phyloP scores from a whole-genome alignment of 92 coral and sea anemone species.

The Galaxea fascicularis region DNA sequence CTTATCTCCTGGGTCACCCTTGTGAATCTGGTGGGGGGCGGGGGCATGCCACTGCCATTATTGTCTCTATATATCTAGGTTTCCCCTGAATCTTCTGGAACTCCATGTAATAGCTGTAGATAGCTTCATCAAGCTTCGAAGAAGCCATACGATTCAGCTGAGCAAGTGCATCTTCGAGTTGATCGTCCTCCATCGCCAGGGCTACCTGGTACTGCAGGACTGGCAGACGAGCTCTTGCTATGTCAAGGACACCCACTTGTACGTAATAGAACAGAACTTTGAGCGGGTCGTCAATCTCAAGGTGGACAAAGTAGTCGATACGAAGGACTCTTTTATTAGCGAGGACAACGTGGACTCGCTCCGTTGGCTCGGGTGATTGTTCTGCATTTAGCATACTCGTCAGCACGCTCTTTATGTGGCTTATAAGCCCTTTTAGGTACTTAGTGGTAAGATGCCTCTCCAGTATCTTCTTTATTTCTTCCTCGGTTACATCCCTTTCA shows the following conservation, averaged over 20 bases:
- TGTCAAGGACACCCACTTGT: slow-evolving; percentile 30
- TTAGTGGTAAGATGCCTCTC: neutral
- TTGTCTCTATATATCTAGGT: no score
- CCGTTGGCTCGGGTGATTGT: neutral
- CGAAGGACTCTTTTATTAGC: slow-evolving; percentile 17
- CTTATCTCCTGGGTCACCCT: no score
- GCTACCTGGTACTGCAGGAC: slow-evolving; percentile 22
- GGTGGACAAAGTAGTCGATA: slow-evolving; percentile 6
- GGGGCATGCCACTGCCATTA: no score
- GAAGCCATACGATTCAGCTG: neutral
- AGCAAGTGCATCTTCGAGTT: neutral
- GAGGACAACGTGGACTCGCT: neutral
- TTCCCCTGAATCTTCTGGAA: neutral
- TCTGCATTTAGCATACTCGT: neutral
- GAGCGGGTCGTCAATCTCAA: neutral
- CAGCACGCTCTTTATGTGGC: neutral
- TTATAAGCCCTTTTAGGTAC: neutral
- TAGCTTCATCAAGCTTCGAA: no score
- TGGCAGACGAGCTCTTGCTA: slow-evolving; percentile 7
- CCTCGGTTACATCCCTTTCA: neutral
- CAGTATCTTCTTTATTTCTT: neutral
- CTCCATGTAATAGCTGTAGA: no score
- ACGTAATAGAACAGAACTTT: slow-evolving; percentile 14
- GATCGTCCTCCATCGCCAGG: neutral
- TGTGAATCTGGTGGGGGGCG: no score